Evolutionary conservation across 1,140 invertebrate species (phyloP), one percentile per base, ranked within the genome.

Genomic region (Nephotettix cincticeps): DNA sequence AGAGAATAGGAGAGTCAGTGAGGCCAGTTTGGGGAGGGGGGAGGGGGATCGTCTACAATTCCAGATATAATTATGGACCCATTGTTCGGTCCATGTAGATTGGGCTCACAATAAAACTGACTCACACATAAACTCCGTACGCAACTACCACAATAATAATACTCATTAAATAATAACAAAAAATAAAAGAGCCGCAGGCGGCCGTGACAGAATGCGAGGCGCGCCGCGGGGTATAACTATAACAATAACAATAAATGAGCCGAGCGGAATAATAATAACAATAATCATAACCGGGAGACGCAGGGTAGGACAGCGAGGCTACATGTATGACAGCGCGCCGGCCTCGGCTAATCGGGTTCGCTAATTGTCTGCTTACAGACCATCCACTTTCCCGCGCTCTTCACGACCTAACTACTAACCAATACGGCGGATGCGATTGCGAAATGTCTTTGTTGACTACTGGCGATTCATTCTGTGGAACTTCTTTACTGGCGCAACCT

Each of bases 211-310:
- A 68, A 64, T 66, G 32, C 45, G 40, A 13, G 29, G 25, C 28
- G 36, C 11, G 65, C 64, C 66, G 43, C 66, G 47, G 66, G 66
- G 66, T 23, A 68, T 68, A 68, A 68, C 66, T 70, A 73, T 73
- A 73, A 73, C 72, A 73, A 73, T 73, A 73, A 73, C 67, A 70
- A 73, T 70, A 70, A 69, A 66, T 68, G 69, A 66, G 32, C 45
- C 32, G 69, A 69, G 61, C n/a, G 36, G 28, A 36, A 68, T 73
- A 73, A 72, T 72, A 72, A 72, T 72, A 72, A 72, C 71, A 72
- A 72, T 72, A 72, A 72, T 72, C 71, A 72, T 72, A 72, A 72
- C 71, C 69, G 32, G 17, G 19, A 23, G 54, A 47, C 27, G 68
- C 25, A n/a, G 27, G 23, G 30, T 30, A 36, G 28, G 30, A 40